Conservation (phyloP, 2,797 vertebrate species). For the Intellagama lesueurii region DNA sequence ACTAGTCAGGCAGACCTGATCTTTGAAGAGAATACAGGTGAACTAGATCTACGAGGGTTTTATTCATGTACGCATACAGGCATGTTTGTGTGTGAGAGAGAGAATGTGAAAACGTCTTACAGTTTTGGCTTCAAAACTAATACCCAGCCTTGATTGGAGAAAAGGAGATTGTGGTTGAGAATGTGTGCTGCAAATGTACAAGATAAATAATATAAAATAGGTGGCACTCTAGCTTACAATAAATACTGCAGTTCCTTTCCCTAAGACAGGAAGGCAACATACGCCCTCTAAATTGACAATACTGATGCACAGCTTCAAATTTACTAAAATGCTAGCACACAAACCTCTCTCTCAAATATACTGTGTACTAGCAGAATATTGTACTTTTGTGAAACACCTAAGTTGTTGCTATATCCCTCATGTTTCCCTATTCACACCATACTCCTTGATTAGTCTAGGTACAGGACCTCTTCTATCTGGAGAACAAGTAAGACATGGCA, state of each 20-base stretch:
- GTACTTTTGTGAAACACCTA: neutral
- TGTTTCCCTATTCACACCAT: neutral
- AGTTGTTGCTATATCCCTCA: constrained; percentile 34
- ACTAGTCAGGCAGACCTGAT: constrained; percentile 27
- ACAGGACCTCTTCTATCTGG: neutral
- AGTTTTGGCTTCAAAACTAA: constrained; percentile 52
- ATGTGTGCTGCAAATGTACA: constrained; percentile 19
- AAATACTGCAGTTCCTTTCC: constrained; percentile 40
- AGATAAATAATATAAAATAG: constrained; percentile 56
- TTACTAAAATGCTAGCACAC: constrained; percentile 40
- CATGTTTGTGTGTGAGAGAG: no score
- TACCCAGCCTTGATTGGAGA: neutral
- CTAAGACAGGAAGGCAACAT: constrained; percentile 47
- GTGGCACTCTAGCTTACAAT: constrained; percentile 67
- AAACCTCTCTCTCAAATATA: constrained; percentile 15
- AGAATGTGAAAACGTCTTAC: constrained; percentile 18
- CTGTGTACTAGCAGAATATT: constrained; percentile 19
- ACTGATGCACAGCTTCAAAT: constrained; percentile 49
- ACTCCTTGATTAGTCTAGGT: neutral
- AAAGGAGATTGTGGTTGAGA: constrained; percentile 35
- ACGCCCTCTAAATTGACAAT: constrained; percentile 16
- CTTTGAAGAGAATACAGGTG: constrained; percentile 50
- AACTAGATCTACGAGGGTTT: constrained; percentile 26
- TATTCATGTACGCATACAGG: neutral
- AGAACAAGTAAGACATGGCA: constrained; percentile 8